Percentiles rank a stretch among this genome's conserved stretches.
These are phyloP conservation scores for Melanerpes formicivorus DNA, from an alignment of 2,113 vertebrate species.

Conservation along the genomic window DNA sequence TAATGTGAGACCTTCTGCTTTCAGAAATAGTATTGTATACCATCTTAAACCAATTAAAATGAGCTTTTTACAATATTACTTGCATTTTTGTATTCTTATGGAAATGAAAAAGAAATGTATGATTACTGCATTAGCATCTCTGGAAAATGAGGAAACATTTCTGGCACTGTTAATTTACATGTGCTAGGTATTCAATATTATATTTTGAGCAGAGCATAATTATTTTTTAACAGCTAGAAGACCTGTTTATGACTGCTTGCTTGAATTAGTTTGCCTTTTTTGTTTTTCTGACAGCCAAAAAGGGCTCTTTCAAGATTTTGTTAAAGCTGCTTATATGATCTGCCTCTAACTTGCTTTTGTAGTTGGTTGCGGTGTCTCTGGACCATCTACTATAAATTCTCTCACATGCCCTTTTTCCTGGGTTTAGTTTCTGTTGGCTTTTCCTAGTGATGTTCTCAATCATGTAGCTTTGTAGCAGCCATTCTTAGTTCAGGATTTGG, in stretches of 20 bases:
- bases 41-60: constrained; percentile 42
- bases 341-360: background rate
- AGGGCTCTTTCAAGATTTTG: background rate
- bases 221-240: background rate
- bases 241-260: background rate
- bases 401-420: background rate
- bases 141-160: background rate
- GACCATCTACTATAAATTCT: background rate
- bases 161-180: background rate
- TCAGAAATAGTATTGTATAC: constrained; percentile 31
- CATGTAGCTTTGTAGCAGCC: background rate
- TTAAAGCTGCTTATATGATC: background rate
- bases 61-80: constrained; percentile 9
- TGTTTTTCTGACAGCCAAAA: background rate
- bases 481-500: background rate
- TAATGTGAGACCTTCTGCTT: constrained; percentile 45
- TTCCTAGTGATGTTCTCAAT: background rate
- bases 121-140: background rate
- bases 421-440: background rate
- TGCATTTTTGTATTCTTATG: background rate
- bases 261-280: constrained; percentile 6
- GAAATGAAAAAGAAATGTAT: background rate
- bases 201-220: background rate
- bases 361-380: background rate
- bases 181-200: background rate